A percentile compares a stretch with the other conserved stretches of the same genome.
Conservation (phyloP, 2,113 vertebrate genomes). For the Sus scrofa region T2T-Sscrofa CM000818.6:18847501-18848000, state of each 20-base stretch:
- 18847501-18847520: too few species aligned
- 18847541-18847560: too few species aligned
- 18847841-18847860: background rate
- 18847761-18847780: background rate
- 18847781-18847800: background rate
- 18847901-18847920: slow-evolving; percentile 12
- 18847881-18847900: background rate
- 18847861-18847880: background rate
- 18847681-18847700: background rate
- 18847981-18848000: background rate
- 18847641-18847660: background rate
- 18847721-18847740: background rate
- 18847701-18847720: background rate
- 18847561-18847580: too few species aligned
- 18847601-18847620: too few species aligned
- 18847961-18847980: background rate
- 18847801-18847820: background rate
- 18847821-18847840: background rate
- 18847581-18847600: too few species aligned
- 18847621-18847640: too few species aligned
- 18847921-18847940: slow-evolving; percentile 2
- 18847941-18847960: background rate
- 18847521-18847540: too few species aligned
- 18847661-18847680: background rate
- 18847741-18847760: background rate